phyloP scores from a whole-genome alignment of 1,140 invertebrate genomes.

The Aradophagus sp. region DNA sequence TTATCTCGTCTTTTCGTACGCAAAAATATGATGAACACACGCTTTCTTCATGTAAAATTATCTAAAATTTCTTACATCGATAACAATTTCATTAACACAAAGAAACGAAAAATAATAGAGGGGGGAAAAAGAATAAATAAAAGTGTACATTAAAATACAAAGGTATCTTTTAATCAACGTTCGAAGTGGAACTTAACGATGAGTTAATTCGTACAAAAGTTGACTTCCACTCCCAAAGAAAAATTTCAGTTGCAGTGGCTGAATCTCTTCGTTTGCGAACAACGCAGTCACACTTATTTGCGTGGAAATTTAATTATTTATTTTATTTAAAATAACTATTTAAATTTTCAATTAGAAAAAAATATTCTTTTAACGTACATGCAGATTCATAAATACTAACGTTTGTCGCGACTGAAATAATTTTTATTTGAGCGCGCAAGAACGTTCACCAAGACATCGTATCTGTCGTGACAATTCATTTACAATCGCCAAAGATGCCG shows the following conservation, averaged over 20 bases:
- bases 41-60: conserved; percentile 59
- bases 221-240: too few relatives aligned
- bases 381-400: too few relatives aligned
- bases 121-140: conserved; percentile 17
- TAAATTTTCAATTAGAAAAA: too few relatives aligned
- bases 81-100: conserved; percentile 42
- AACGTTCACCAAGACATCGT: conserved; percentile 12
- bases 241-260: too few relatives aligned
- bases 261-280: too few relatives aligned
- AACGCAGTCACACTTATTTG: too few relatives aligned
- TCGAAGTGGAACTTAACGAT: conserved; percentile 5
- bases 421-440: too few relatives aligned
- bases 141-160: conserved; percentile 12
- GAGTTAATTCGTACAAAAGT: conserved; percentile 18
- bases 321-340: too few relatives aligned
- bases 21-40: conserved; percentile 64
- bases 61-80: conserved; percentile 63
- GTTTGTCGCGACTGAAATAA: too few relatives aligned
- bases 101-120: conserved; percentile 3
- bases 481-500: conserved; percentile 16
- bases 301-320: too few relatives aligned
- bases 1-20: conserved; percentile 37
- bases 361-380: too few relatives aligned
- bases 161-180: too few relatives aligned
- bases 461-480: conserved; percentile 20